Base-by-base conservation (phyloP, 2,888 invertebrate species). In the Limenitis camilla region DNA sequence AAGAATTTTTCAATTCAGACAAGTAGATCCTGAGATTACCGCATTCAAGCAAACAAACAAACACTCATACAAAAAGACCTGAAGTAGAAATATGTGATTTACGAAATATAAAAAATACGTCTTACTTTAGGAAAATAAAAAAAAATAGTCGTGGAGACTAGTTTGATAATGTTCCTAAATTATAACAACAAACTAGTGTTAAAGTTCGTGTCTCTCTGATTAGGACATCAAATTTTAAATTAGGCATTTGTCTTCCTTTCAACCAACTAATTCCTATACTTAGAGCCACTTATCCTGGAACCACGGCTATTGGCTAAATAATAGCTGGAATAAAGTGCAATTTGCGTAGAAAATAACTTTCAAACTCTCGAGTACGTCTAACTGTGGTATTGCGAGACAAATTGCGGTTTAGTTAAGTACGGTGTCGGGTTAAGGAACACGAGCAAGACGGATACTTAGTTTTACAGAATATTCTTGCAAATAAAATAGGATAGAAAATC, bases 331-430 rank as follows among this genome's bases (percentile, higher is more conserved):
- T 40, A 45, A 44, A 33, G 40, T 51, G 50, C 38, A 52, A 46
- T 52, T 52, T 52, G 8, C 51, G 28, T 46, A 52, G 46, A 52
- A 46, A 46, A 52, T 41, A 40, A 33, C 41, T 41, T 52, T 41
- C 31, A 46, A 36, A 36, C 27, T 51, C 40, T 35, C 39, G 35
- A 40, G 33, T 45, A 31, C n/a, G 33, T 46, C 31, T 29, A 27
- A 41, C 31, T 32, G 41, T 46, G 36, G 46, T 40, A 31, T 52
- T 40, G 43, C 41, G 28, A 52, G 35, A 52, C 31, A 46, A 41
- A 52, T 46, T 52, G 52, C 36, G 46, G 46, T 38, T 35, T 52
- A 46, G 35, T 19, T 41, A 38, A 52, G 40, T 10, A 39, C n/a
- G 10, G 36, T 36, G 45, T 52, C 46, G 19, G 36, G 51, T 46